Base-by-base conservation (phyloP, 1,140 invertebrate species). In the Musca vetustissima region DNA sequence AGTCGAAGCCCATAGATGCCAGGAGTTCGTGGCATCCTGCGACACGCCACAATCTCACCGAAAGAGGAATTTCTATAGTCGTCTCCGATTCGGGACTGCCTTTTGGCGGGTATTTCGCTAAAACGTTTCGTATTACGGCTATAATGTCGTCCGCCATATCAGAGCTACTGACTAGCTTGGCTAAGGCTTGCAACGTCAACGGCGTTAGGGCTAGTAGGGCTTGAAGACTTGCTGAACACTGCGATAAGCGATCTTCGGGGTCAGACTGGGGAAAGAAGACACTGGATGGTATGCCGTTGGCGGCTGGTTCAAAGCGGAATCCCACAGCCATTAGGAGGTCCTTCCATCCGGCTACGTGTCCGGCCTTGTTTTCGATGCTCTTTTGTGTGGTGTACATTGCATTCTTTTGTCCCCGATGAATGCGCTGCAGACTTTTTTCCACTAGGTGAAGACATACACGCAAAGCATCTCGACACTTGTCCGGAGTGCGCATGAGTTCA, bases 331-430 rank as follows among this genome's bases (percentile, higher is more conserved):
- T 96, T 0, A 98, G 85, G 3, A 98, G 85, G 78, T 98, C 95
- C 79, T 93, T 92, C 96, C 96, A 98, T 13, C 96, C 95, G n/a
- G 84, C 87, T 1, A 92, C 90, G n/a, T 88, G 84, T 6, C 93
- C 93, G 1, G 92, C 95, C 83, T 97, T 98, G 81, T 97, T 98
- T 81, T 98, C 96, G 68, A 98, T 98, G 70, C 93, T 96, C 78
- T 95, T 93, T 79, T 96, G 94, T 0, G 96, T 98, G 0, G 96
- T 98, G 80, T 98, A 98, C 96, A 98, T 98, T 1, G 95, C 95
- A 80, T 97, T 98, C 78, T 95, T 95, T 76, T 97, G 94, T 0
- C 96, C 95, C 55, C 95, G 87, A 75, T 97, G 93, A 73, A 98
- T 98, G 70, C 96, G 85, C 83, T 98, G 96, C 19, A 98, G 84